Evolutionary conservation across 2,797 vertebrate species (phyloP).

Genomic region (Anas georgica): DNA sequence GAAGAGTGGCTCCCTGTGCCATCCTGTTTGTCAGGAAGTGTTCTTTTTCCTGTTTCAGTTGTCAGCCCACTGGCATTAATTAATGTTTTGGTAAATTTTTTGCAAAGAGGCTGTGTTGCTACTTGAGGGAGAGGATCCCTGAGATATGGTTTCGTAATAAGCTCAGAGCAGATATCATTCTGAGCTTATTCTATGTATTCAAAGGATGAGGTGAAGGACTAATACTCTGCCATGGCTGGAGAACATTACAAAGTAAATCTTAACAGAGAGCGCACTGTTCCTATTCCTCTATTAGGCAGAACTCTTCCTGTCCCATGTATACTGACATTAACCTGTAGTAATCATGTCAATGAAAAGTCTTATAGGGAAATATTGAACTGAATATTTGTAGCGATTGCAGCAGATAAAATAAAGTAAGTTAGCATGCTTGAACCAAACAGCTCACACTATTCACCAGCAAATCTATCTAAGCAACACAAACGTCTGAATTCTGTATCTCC

Average conservation of each 20-base stretch:
- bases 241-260: not conserved
- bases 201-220: not conserved
- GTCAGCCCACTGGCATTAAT: not conserved
- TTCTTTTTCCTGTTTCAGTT: not conserved
- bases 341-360: not conserved
- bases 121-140: not conserved
- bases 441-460: not conserved
- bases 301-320: not conserved
- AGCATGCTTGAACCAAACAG: not conserved
- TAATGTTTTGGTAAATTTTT: not conserved
- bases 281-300: not conserved
- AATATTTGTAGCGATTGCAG: not conserved
- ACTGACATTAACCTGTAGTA: not conserved
- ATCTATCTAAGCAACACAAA: not conserved
- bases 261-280: not conserved
- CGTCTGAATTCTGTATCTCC: not conserved
- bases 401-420: not conserved
- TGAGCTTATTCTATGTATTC: not conserved
- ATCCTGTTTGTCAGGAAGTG: not conserved
- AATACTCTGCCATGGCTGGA: not conserved
- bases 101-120: not conserved
- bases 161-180: not conserved
- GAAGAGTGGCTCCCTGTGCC: not conserved
- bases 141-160: not conserved
- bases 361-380: not conserved